phyloP scores from a whole-genome alignment of 2,888 invertebrate genomes.

The Drosophila ezoana region DNA sequence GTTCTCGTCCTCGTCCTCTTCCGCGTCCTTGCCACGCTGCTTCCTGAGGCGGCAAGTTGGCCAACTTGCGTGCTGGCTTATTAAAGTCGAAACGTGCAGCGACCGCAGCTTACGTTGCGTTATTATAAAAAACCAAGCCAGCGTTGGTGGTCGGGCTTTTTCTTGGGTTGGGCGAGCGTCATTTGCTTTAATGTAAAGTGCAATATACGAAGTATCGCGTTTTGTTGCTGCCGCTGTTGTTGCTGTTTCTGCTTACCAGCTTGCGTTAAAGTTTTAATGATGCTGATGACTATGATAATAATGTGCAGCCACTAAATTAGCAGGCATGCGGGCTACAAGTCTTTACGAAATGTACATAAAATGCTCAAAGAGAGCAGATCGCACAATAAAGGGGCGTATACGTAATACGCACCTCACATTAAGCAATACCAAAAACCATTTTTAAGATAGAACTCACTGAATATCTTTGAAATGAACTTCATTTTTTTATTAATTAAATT shows the following conservation, averaged over 20 bases:
- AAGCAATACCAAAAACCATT: conserved; percentile 2
- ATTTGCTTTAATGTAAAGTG: conserved; percentile 79
- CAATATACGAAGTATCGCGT: conserved; percentile 79
- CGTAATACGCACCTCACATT: conserved; percentile 2
- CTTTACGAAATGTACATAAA: conserved; percentile 38
- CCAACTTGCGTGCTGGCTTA: conserved; percentile 79
- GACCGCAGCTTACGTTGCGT: conserved; percentile 76
- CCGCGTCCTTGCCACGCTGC: conserved; percentile 28
- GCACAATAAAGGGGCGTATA: conserved; percentile 10
- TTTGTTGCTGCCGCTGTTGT: conserved; percentile 37
- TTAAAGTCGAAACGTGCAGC: conserved; percentile 75
- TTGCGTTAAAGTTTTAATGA: conserved; percentile 79
- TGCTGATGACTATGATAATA: conserved; percentile 82
- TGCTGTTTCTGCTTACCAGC: conserved; percentile 65
- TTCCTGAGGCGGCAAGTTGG: conserved; percentile 46
- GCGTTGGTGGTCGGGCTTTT: conserved; percentile 3
- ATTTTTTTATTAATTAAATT: background rate
- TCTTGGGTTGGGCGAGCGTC: conserved; percentile 41
- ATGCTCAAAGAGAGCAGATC: conserved; percentile 28
- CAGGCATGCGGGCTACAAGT: conserved; percentile 46
- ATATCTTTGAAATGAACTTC: background rate
- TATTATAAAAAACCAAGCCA: conserved; percentile 64
- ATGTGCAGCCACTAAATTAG: conserved; percentile 80
- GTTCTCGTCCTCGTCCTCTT: conserved; percentile 12
- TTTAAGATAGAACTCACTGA: background rate